Evolutionary conservation across 2,113 vertebrate species (phyloP).

Genomic region (Pristiophorus japonicus): DNA sequence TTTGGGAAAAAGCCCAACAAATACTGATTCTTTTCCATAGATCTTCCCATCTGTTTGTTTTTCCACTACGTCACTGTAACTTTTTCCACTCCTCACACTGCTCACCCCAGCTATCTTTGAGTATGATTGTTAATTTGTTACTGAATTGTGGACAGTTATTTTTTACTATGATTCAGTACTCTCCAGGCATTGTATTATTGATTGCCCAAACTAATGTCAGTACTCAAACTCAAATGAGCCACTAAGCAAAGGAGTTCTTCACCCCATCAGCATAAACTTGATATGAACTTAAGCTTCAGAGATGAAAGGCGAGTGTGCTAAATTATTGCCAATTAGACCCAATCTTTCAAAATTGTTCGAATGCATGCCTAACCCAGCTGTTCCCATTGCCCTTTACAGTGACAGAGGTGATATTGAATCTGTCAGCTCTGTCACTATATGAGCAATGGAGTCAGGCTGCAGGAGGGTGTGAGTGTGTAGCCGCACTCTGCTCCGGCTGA

Average conservation of each 20-base stretch:
- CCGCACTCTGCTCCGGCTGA: background rate
- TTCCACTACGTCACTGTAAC: too few relatives aligned
- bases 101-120: background rate
- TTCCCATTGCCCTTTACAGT: background rate
- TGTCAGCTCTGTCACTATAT: background rate
- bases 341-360: background rate
- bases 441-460: background rate
- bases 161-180: background rate
- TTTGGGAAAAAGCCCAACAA: too few relatives aligned
- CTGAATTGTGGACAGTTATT: background rate
- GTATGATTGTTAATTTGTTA: background rate
- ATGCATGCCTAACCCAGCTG: background rate
- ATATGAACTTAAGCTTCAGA: background rate
- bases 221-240: background rate
- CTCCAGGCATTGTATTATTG: background rate
- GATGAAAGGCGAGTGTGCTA: background rate
- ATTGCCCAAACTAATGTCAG: background rate
- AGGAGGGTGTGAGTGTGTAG: background rate
- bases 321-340: background rate
- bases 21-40: too few relatives aligned
- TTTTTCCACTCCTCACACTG: background rate
- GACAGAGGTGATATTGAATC: background rate
- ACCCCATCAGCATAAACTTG: background rate
- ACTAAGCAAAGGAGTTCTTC: background rate
- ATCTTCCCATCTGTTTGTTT: too few relatives aligned